phyloP scores from a whole-genome alignment of 2,888 invertebrate species.

The Sarcophaga caerulescens region DNA sequence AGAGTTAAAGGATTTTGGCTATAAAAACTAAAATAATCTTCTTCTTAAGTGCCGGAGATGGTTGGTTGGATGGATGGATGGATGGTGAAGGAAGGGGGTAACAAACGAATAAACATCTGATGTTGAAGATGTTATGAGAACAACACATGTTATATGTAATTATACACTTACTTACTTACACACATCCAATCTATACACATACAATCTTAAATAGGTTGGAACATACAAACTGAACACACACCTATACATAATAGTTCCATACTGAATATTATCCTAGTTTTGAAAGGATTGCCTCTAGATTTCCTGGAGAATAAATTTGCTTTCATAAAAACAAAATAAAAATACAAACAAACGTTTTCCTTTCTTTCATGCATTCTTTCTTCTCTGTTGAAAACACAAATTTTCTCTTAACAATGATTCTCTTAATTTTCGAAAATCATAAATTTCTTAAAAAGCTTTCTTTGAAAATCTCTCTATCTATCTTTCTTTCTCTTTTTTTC shows the following conservation, averaged over 20 bases:
- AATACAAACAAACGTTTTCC: background rate
- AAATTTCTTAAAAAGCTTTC: no score
- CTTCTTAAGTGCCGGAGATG: background rate
- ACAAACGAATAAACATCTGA: constrained; percentile 25
- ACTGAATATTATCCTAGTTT: background rate
- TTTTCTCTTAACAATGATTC: no score
- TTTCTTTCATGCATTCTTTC: no score
- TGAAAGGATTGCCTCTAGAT: constrained; percentile 37
- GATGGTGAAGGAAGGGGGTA: background rate
- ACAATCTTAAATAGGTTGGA: no score
- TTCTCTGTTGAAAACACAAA: no score
- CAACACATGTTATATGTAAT: constrained; percentile 44
- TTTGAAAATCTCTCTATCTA: no score
- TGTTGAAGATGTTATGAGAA: constrained; percentile 34
- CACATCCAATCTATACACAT: background rate
- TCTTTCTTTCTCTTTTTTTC: no score
- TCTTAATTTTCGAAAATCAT: no score
- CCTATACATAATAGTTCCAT: background rate
- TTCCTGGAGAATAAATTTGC: constrained; percentile 35
- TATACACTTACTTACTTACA: background rate
- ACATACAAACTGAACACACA: background rate
- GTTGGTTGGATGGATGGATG: background rate
- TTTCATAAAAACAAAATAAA: background rate
- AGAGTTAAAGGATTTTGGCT: constrained; percentile 24
- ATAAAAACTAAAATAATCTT: constrained; percentile 25